phyloP scores from a whole-genome alignment of 1,140 invertebrate species.

The Centruroides sculpturatus region DNA sequence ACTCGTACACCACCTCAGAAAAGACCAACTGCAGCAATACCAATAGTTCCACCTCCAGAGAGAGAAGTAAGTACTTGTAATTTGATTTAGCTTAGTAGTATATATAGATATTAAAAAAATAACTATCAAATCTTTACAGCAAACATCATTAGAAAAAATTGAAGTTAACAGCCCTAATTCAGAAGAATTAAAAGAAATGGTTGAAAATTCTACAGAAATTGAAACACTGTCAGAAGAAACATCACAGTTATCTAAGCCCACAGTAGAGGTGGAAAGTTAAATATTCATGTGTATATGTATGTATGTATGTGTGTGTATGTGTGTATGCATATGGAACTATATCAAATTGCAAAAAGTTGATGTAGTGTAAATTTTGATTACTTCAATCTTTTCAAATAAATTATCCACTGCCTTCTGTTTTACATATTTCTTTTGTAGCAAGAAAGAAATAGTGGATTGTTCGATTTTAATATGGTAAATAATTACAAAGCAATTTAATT shows the following conservation, averaged over 20 bases:
- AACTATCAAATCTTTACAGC: too few species aligned
- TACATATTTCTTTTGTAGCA: background rate
- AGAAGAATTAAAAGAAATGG: too few species aligned
- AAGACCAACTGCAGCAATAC: slow-evolving; percentile 41
- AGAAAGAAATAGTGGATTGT: too few species aligned
- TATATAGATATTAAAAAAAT: too few species aligned
- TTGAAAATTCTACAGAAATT: too few species aligned
- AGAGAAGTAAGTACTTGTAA: slow-evolving; percentile 6
- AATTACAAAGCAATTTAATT: too few species aligned
- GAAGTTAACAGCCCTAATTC: too few species aligned
- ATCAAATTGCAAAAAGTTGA: background rate
- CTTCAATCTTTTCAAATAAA: background rate
- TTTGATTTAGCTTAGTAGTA: too few species aligned
- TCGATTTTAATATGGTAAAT: too few species aligned
- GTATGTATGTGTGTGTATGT: background rate
- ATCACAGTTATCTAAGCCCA: background rate
- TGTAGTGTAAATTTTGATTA: background rate
- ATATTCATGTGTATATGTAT: background rate
- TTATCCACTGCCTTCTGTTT: background rate
- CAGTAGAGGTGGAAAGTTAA: background rate
- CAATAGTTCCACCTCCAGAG: slow-evolving; percentile 43
- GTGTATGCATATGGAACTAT: background rate
- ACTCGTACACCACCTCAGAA: slow-evolving; percentile 24
- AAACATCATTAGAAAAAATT: too few species aligned
- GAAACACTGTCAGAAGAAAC: too few species aligned